These are phyloP conservation scores for Percina caprodes DNA, from an alignment of 2,113 vertebrate species.

Conservation along the genomic window DNA sequence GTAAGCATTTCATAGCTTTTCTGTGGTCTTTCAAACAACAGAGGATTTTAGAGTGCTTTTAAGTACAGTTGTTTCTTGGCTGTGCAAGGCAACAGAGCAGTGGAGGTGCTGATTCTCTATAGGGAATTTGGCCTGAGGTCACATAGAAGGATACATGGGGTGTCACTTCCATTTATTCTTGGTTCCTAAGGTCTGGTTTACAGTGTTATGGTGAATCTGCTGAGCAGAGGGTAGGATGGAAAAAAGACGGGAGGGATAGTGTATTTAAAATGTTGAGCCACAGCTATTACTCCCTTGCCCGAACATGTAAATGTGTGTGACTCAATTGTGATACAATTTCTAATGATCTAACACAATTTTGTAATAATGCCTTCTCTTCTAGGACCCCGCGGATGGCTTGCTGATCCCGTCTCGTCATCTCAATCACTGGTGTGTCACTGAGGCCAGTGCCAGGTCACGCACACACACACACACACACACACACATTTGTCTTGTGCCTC, in stretches of 20 bases:
- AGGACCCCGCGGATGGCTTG: conserved; percentile 25
- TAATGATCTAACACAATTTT: conserved; percentile 32
- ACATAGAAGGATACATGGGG: conserved; percentile 43
- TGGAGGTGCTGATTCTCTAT: conserved; percentile 38
- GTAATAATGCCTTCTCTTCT: conserved; percentile 30
- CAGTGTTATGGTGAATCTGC: conserved; percentile 44
- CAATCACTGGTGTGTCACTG: conserved; percentile 12
- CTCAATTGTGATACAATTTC: conserved; percentile 25
- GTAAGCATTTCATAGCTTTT: background rate
- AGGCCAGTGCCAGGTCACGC: conserved; percentile 51
- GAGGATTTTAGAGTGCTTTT: conserved; percentile 17
- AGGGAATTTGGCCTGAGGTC: conserved; percentile 55
- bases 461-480: conserved; percentile 50
- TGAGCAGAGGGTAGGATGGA: conserved; percentile 12
- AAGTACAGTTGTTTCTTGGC: conserved; percentile 10
- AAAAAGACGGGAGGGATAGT: background rate
- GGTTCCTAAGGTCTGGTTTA: conserved; percentile 37
- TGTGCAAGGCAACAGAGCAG: conserved; percentile 32
- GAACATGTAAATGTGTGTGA: conserved; percentile 21
- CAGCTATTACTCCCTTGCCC: conserved; percentile 18
- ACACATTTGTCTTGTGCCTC: conserved; percentile 58
- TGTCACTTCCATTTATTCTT: conserved; percentile 64
- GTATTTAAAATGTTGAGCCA: conserved; percentile 38
- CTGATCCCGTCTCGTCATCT: conserved; percentile 57
- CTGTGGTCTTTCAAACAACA: conserved; percentile 19